These are phyloP conservation scores for Prosapia bicincta DNA, from an alignment of 2,888 invertebrate species.

Conservation along the genomic window DNA sequence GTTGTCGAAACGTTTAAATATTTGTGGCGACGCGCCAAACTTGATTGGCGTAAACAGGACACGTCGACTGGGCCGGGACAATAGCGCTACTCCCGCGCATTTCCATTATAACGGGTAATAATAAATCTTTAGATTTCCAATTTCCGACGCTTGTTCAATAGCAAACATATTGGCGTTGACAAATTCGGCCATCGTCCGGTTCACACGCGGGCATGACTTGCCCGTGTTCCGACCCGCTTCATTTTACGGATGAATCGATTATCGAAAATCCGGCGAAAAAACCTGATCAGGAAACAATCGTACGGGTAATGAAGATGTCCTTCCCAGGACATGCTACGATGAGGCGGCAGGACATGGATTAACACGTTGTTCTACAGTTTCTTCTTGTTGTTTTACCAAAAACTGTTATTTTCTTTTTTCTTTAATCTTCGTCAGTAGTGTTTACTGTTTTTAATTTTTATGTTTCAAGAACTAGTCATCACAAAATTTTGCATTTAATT, in stretches of 20 bases:
- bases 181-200: neutral
- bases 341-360: no score
- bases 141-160: neutral
- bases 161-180: neutral
- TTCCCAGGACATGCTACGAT: neutral
- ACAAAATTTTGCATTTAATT: no score
- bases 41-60: neutral
- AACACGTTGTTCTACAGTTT: no score
- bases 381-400: no score
- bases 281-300: neutral
- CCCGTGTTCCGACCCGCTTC: neutral
- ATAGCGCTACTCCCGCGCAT: neutral
- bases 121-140: neutral
- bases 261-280: neutral
- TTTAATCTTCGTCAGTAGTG: neutral
- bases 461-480: no score
- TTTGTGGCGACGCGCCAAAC: no score
- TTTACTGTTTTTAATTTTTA: no score
- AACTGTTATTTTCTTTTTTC: neutral
- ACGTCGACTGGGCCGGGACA: neutral
- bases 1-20: no score
- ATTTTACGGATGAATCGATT: neutral
- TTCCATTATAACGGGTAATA: neutral
- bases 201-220: neutral
- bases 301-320: neutral